Conservation (phyloP, 2,888 invertebrate species). For the Zhuqinia jingwanae region DNA sequence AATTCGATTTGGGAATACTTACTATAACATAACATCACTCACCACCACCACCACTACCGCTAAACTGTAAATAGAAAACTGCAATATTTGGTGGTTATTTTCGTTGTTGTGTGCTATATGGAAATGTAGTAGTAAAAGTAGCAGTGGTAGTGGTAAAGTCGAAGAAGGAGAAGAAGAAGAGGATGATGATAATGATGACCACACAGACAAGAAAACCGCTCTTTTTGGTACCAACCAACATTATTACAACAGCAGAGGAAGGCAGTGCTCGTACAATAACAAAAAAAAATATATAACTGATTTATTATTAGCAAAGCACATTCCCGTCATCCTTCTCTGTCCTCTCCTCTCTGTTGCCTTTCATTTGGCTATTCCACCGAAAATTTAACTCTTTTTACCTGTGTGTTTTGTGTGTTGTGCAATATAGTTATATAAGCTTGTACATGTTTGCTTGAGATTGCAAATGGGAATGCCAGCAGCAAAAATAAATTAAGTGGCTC, state of each 20-base stretch:
- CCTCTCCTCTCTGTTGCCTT: constrained; percentile 8
- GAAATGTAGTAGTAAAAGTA: not conserved
- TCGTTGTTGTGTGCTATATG: constrained; percentile 50
- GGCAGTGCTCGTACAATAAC: too few relatives aligned
- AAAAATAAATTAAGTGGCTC: constrained; percentile 56
- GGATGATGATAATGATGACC: constrained; percentile 20
- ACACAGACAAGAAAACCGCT: constrained; percentile 48
- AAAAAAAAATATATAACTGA: constrained; percentile 35
- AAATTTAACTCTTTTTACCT: constrained; percentile 50
- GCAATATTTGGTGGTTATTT: constrained; percentile 38
- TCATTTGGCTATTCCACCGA: constrained; percentile 6
- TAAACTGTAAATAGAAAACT: constrained; percentile 38
- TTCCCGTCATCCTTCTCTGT: constrained; percentile 1
- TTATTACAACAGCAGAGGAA: not conserved
- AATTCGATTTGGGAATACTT: constrained; percentile 52
- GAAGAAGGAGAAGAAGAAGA: not conserved
- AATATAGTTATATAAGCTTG: too few relatives aligned
- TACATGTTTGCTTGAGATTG: constrained; percentile 26
- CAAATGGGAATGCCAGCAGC: constrained; percentile 29
- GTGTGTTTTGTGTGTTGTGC: too few relatives aligned
- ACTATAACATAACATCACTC: constrained; percentile 27
- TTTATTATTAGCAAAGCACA: constrained; percentile 39
- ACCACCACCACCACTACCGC: constrained; percentile 9
- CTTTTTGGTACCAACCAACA: not conserved
- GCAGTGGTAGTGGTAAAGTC: too few relatives aligned